Conservation (phyloP, 1,140 invertebrate species). For the Drosophila funebris region DNA sequence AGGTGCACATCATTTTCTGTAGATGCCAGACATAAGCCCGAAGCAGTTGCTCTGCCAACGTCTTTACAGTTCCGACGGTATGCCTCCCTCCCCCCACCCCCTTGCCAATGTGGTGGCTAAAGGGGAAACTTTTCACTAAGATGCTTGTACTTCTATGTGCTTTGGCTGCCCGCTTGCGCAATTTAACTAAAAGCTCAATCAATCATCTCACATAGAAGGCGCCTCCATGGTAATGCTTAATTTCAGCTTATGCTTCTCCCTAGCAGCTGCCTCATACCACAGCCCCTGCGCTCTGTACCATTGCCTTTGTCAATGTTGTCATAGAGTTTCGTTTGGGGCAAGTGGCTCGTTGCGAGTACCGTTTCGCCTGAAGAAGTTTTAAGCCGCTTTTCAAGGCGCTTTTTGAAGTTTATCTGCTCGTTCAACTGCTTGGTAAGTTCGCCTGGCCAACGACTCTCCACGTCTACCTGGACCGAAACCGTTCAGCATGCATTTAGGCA, state of each 20-base stretch:
- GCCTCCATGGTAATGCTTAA: slow-evolving; percentile 63
- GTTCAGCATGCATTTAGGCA: slow-evolving; percentile 49
- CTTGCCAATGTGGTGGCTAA: neutral
- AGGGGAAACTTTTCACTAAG: slow-evolving; percentile 45
- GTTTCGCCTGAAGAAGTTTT: slow-evolving; percentile 52
- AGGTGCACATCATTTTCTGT: slow-evolving; percentile 47
- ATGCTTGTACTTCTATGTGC: slow-evolving; percentile 34
- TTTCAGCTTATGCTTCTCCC: slow-evolving; percentile 40
- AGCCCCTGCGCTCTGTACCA: neutral
- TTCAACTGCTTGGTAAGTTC: no score
- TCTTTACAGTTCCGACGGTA: slow-evolving; percentile 26
- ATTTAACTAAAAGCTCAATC: slow-evolving; percentile 79
- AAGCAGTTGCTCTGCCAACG: slow-evolving; percentile 56
- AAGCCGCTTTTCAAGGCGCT: slow-evolving; percentile 68
- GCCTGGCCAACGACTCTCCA: neutral
- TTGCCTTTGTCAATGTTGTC: slow-evolving; percentile 64
- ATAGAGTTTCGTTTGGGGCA: slow-evolving; percentile 44
- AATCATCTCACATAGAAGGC: slow-evolving; percentile 59
- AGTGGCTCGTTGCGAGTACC: slow-evolving; percentile 9
- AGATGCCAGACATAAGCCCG: slow-evolving; percentile 49
- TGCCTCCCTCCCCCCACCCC: neutral
- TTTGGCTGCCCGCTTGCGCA: slow-evolving; percentile 56
- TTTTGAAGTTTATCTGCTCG: slow-evolving; percentile 71
- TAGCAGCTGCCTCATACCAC: neutral
- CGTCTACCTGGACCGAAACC: slow-evolving; percentile 41